phyloP scores from a whole-genome alignment of 2,888 invertebrate genomes.

The Ectemnius cavifrons region DNA sequence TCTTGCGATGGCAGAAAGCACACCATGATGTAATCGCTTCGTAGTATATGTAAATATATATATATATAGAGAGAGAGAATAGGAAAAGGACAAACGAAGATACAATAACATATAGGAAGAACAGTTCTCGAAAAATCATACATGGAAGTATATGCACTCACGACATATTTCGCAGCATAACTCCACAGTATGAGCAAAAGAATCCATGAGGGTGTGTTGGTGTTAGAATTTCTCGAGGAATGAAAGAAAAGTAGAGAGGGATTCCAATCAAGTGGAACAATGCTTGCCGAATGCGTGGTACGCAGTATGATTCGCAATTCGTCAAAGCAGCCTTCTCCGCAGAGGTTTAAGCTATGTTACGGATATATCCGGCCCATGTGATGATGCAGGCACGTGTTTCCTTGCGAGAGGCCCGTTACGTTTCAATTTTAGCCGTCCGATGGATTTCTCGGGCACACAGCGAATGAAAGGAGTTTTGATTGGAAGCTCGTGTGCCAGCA shows the following conservation, averaged over 20 bases:
- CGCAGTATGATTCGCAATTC: constrained; percentile 49
- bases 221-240: too few species aligned
- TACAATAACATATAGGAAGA: too few species aligned
- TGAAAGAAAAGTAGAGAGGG: constrained; percentile 37
- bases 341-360: constrained; percentile 15
- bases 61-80: too few species aligned
- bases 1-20: neutral
- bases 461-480: constrained; percentile 57
- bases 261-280: constrained; percentile 68
- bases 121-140: too few species aligned
- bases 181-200: too few species aligned
- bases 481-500: constrained; percentile 51
- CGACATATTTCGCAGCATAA: too few species aligned
- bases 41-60: too few species aligned
- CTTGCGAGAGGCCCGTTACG: constrained; percentile 59
- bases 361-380: neutral
- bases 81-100: too few species aligned
- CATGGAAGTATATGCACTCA: too few species aligned
- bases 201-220: too few species aligned
- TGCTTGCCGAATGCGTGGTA: constrained; percentile 39
- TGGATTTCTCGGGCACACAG: constrained; percentile 59
- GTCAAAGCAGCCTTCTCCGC: constrained; percentile 34
- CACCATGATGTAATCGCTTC: too few species aligned
- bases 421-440: constrained; percentile 67
- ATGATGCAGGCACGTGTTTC: constrained; percentile 43